Base-by-base conservation (phyloP, 2,113 vertebrate species). In the Mellivora capensis region DNA sequence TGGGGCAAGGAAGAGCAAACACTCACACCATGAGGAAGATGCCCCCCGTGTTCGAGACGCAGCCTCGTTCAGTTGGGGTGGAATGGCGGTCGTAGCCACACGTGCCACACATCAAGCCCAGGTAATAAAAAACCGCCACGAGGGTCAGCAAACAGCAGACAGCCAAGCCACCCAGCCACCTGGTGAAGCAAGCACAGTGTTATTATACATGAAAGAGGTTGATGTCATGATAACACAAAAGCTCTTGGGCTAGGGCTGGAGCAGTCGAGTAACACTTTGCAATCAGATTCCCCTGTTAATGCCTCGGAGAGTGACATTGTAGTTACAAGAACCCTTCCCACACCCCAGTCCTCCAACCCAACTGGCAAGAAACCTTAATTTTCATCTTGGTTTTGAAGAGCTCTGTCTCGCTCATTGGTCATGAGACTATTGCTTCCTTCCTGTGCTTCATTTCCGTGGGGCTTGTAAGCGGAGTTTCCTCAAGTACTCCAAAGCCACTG, bases 21-120 rank as follows among this genome's bases (percentile, higher is more conserved):
- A 99, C 99, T 99, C 98, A 99, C 99, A 99, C 99, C 99, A 99
- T 99, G 72, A 99, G 99, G 96, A 99, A 99, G 42, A 99, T 99
- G 62, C 99, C 99, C 21, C 99, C 99, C 0, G 99, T 99, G 97
- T 99, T 99, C 42, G 99, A 99, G 97, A 99, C 97, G 29, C 99
- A 99, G 95, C 99, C 99, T 79, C 99, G 98, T 17, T 99, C 99
- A 27, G 99, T 99, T 0, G 99, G 99, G 54, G 99, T 99, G 95
- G 99, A 99, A 7, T 99, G 99, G 93, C 98, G 99, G 98, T 99
- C 98, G 74, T 99, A 99, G 93, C 99, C 99, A 94, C 99, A 98
- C 0, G 99, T 98, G 62, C 99, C 99, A 87, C 99, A 99, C 0
- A 99, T 96, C 83, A 99, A 96, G 57, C 99, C 99, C 98, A 99